phyloP scores from a whole-genome alignment of 2,113 vertebrate species.

The Neodontobutis hainanensis region DNA sequence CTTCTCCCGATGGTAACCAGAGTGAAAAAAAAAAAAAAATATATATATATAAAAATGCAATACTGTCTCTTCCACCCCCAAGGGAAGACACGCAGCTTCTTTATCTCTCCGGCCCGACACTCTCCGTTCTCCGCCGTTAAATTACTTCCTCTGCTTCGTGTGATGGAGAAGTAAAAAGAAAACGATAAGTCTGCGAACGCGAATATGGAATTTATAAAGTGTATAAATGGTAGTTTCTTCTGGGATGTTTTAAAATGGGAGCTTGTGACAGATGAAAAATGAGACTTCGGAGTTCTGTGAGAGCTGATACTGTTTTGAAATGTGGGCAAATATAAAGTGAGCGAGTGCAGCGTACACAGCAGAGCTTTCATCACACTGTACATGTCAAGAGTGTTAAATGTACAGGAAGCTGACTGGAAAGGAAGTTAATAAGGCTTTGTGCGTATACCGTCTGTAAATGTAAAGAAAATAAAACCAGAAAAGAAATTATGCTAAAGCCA shows the following conservation, averaged over 20 bases:
- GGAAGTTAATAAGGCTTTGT: not conserved
- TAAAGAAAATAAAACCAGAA: no score
- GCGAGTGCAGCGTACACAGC: constrained; percentile 2
- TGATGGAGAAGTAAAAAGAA: constrained; percentile 68
- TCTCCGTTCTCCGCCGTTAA: constrained; percentile 60
- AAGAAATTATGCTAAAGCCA: no score
- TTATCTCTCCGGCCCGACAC: constrained; percentile 62
- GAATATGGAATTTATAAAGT: constrained; percentile 66
- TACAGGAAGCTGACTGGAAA: not conserved
- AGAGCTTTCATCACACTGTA: constrained; percentile 45
- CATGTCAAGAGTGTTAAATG: constrained; percentile 20
- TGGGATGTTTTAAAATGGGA: constrained; percentile 38
- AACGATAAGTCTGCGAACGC: constrained; percentile 65
- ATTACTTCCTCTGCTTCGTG: constrained; percentile 64
- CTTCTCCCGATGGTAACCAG: constrained; percentile 14
- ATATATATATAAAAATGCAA: constrained; percentile 50
- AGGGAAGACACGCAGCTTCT: constrained; percentile 41
- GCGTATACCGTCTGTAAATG: not conserved
- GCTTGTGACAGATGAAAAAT: constrained; percentile 52
- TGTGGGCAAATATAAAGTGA: constrained; percentile 42
- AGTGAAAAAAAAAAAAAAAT: not conserved
- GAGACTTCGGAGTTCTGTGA: constrained; percentile 46
- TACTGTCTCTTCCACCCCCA: constrained; percentile 10
- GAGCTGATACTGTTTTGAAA: constrained; percentile 38
- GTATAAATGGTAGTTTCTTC: constrained; percentile 59